phyloP scores from a whole-genome alignment of 1,140 invertebrate species.

The Hesperophylax magnus region DNA sequence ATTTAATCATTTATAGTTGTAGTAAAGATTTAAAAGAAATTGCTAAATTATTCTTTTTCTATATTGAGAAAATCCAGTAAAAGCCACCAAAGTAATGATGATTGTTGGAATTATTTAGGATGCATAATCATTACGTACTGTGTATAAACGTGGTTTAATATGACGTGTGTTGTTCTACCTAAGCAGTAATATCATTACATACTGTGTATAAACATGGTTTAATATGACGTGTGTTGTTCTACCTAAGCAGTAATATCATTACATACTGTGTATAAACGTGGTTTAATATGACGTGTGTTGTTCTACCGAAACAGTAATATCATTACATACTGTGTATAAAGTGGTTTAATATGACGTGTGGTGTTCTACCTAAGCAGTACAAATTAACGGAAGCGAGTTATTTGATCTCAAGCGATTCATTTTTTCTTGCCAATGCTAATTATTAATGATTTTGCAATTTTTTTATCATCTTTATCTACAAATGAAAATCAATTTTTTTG shows the following conservation, averaged over 20 bases:
- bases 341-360: conserved; percentile 27
- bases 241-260: conserved; percentile 49
- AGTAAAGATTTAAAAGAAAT: conserved; percentile 38
- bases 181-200: conserved; percentile 43
- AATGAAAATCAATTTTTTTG: conserved; percentile 20
- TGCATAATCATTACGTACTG: background rate
- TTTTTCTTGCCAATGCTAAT: conserved; percentile 55
- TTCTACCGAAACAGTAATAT: conserved; percentile 51
- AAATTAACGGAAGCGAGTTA: conserved; percentile 53
- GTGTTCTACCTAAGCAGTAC: conserved; percentile 49
- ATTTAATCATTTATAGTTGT: conserved; percentile 23
- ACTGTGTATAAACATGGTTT: conserved; percentile 12
- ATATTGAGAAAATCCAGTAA: conserved; percentile 25
- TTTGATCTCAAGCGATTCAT: conserved; percentile 51
- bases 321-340: conserved; percentile 1
- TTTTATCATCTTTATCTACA: conserved; percentile 39
- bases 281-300: conserved; percentile 34
- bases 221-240: conserved; percentile 38
- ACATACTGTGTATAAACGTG: background rate
- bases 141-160: conserved; percentile 18
- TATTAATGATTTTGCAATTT: conserved; percentile 43
- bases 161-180: conserved; percentile 46
- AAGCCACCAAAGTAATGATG: conserved; percentile 32
- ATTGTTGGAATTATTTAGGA: conserved; percentile 4
- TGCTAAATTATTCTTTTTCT: conserved; percentile 42